Base-by-base conservation (phyloP, 2,888 invertebrate genomes). In the Sympetrum striolatum region DNA sequence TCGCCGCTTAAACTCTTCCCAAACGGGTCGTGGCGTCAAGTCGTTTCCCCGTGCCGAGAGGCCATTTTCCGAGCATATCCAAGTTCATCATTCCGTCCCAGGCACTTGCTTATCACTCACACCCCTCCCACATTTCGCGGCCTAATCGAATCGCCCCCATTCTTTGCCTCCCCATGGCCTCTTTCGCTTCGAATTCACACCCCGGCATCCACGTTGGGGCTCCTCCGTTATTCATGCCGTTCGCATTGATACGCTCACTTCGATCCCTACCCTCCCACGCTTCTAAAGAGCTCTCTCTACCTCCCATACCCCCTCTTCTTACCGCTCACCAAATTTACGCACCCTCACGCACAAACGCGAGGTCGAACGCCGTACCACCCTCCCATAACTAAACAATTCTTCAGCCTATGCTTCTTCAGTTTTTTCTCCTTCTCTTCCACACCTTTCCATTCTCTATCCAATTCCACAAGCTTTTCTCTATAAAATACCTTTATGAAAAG, bases 311-410 rank as follows among this genome's bases (percentile, higher is more conserved):
- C 44, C 44, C 44, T 44, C 44, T 10, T 10, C 44, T 44, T 6
- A 44, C 44, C 10, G 6, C 86, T 58, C 60, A 37, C 39, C 22
- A 86, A 86, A 86, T 86, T 86, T 86, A 86, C 86, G 86, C 86
- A 60, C 86, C 60, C 86, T 86, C 86, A 86, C 86, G 86, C 60
- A 60, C 82, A 58, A 82, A 82, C 82, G 37, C 86, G 86, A 86
- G 60, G 82, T 58, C 82, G 25, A 82, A 58, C 18, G 53, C 86
- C 37, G 53, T 73, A 73, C 31, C 73, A 31, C 73, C 31, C 73
- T 73, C 73, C 31, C 6, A 10, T 5, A 31, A 31, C 73, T 73
- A 73, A 73, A 73, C 73, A 31, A 14, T 73, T 31, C 64, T 73
- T 31, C 18, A 31, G 14, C 31, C 25, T 25, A 25, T 73, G 8